These are phyloP conservation scores for Drosophila carrolli DNA, from an alignment of 1,140 invertebrate species.

Conservation along the genomic window DNA sequence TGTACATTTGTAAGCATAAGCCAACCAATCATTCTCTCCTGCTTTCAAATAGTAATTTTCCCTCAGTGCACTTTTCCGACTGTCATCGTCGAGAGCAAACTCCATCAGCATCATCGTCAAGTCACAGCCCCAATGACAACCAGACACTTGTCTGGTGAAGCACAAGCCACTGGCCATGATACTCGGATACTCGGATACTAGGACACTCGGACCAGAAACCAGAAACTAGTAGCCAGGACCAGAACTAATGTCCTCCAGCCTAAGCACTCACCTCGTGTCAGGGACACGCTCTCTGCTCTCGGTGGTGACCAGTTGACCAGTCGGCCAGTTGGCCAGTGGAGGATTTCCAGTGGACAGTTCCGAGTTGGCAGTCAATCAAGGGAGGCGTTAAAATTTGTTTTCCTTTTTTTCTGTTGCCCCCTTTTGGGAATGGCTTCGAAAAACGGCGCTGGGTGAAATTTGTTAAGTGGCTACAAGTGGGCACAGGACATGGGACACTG, in stretches of 20 bases:
- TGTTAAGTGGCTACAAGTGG: constrained; percentile 66
- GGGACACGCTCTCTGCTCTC: constrained; percentile 33
- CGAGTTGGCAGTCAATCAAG: constrained; percentile 53
- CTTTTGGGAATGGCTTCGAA: constrained; percentile 6
- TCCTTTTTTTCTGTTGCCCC: constrained; percentile 4
- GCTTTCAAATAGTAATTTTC: background rate
- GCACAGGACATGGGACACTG: constrained; percentile 30
- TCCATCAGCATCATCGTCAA: constrained; percentile 46
- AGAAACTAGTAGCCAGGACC: constrained; percentile 4
- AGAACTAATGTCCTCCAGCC: constrained; percentile 45
- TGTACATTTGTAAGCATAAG: background rate
- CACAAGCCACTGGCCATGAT: constrained; percentile 2
- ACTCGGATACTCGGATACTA: background rate
- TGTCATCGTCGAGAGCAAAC: constrained; percentile 42
- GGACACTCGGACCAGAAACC: constrained; percentile 22
- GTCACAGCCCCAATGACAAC: constrained; percentile 32
- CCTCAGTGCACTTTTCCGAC: constrained; percentile 7
- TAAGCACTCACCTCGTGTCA: constrained; percentile 56
- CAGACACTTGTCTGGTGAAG: constrained; percentile 31
- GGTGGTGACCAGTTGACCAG: constrained; percentile 9
- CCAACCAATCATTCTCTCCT: background rate
- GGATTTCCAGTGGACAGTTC: constrained; percentile 20
- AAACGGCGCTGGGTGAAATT: constrained; percentile 60
- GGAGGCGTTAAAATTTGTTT: constrained; percentile 46
- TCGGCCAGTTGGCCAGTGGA: constrained; percentile 6